Conservation (phyloP, 1,140 invertebrate genomes). For the Diabrotica undecimpunctata region DNA sequence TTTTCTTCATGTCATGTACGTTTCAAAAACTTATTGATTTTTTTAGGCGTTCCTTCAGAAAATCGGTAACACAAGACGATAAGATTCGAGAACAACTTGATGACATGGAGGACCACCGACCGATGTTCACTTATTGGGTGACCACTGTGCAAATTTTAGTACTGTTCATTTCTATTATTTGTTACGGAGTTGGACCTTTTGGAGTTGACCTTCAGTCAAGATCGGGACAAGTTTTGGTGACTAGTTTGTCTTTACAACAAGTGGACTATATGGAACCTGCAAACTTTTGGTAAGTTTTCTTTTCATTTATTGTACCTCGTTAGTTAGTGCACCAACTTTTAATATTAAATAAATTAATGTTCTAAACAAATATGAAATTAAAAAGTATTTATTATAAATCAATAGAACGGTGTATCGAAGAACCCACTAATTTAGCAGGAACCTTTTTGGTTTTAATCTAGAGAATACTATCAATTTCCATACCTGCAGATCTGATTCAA, state of each 20-base stretch:
- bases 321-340: too few relatives aligned
- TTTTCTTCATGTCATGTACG: too few relatives aligned
- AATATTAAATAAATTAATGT: too few relatives aligned
- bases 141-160: constrained; percentile 94
- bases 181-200: constrained; percentile 93
- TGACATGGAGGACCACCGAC: constrained; percentile 89
- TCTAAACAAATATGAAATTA: too few relatives aligned
- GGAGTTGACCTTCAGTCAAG: constrained; percentile 82
- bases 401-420: too few relatives aligned
- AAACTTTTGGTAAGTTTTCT: constrained; percentile 65
- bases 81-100: constrained; percentile 77
- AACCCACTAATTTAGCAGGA: too few relatives aligned
- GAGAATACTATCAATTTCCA: too few relatives aligned
- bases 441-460: too few relatives aligned
- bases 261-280: constrained; percentile 77
- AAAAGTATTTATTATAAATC: too few relatives aligned
- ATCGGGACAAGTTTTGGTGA: constrained; percentile 87
- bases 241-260: constrained; percentile 90
- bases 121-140: constrained; percentile 98
- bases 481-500: too few relatives aligned
- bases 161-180: constrained; percentile 82
- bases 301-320: too few relatives aligned
- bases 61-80: constrained; percentile 63
- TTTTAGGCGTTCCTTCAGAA: constrained; percentile 64
- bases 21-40: too few relatives aligned